These are phyloP conservation scores for Bambusicola thoracicus DNA, from an alignment of 2,113 vertebrate genomes.

Conservation along the genomic window DNA sequence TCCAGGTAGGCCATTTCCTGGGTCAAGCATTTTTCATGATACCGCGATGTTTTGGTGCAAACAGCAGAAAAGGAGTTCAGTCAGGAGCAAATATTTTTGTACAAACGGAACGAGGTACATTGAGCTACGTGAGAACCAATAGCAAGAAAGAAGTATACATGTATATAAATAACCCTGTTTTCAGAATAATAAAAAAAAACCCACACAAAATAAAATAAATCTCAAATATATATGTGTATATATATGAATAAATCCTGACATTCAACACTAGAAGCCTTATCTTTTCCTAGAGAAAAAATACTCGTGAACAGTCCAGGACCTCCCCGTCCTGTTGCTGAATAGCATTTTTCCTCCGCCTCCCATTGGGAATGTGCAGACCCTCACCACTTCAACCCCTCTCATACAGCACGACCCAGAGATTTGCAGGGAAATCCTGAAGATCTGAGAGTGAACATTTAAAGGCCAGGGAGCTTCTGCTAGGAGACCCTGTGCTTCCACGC, in stretches of 20 bases:
- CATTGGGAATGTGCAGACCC: rapidly evolving
- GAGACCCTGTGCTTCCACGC: background rate
- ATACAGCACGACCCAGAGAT: background rate
- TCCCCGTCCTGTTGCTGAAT: background rate
- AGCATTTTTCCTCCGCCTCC: background rate
- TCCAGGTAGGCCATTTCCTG: background rate
- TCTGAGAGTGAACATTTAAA: conserved; percentile 24
- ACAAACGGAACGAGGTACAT: background rate
- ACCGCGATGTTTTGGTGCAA: conserved; percentile 13
- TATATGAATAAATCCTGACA: background rate
- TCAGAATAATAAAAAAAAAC: background rate
- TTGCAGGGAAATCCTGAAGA: conserved; percentile 42
- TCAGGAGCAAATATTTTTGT: conserved; percentile 7
- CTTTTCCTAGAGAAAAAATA: background rate
- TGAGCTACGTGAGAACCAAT: background rate
- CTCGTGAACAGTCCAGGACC: background rate
- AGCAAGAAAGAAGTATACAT: background rate
- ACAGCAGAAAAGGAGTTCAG: background rate
- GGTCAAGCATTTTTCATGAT: background rate
- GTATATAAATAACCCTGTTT: background rate
- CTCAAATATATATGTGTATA: background rate
- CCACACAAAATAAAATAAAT: background rate
- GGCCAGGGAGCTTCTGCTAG: conserved; percentile 46
- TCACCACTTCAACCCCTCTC: background rate
- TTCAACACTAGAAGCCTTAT: background rate